Base-by-base conservation (phyloP, 2,888 invertebrate genomes). In the Drosophila monieri region DNA sequence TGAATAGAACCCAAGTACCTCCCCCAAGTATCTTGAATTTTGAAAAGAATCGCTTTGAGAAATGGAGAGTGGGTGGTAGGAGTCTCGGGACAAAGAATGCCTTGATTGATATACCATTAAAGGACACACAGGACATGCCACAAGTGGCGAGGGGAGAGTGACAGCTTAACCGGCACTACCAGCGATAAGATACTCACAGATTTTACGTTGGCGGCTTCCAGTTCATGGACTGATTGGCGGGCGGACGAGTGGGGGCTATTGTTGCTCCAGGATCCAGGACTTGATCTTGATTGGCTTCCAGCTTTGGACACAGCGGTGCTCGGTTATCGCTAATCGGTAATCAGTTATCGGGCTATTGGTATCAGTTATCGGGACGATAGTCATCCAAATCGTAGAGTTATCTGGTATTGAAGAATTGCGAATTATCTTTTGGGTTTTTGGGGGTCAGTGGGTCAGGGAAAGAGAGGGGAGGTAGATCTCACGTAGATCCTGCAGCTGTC, bases 151-250 rank as follows among this genome's bases (percentile, higher is more conserved):
- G 32, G 4, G 12, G 14, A 14, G 37, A 15, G 14, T 12, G 37
- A 14, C 15, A 37, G 37, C 6, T 10, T 39, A 10, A 10, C 23
- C 41, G n/a, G 2, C 23, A 10, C 37, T 25, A 5, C 37, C 41
- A 15, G 9, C 14, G 43, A 60, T 27, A 27, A n/a, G n/a, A n/a
- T 60, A 47, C 60, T 60, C 23, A 60, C 60, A 39, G 39, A 15
- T 30, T 30, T 32, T 32, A 30, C 9, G 30, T 3, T 30, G 35
- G 35, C 35, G 14, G 37, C 15, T 6, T 39, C 15, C n/a, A 25
- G 32, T 10, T 35, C 23, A n/a, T 25, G 4, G 54, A 44, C 35
- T 21, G 55, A 15, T 3, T 37, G 25, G 9, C 6, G 35, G 37
- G 9, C 8, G 6, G 10, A 18, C 9, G 15, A 41, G 18, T 8